Evolutionary conservation across 2,113 vertebrate species (phyloP).

Genomic region (Notothenia coriiceps): DNA sequence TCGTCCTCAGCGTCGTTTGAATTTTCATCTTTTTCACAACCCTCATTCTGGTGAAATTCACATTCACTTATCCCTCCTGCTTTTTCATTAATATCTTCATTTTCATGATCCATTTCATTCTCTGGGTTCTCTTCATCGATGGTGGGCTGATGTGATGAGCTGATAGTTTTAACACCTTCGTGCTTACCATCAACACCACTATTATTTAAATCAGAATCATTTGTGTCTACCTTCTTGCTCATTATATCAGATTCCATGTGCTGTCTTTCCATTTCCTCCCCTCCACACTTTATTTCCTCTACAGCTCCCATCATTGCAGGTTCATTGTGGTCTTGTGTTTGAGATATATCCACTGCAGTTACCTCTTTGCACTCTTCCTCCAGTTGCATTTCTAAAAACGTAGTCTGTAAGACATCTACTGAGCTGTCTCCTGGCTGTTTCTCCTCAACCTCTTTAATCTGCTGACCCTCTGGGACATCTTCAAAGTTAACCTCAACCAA

Average conservation of each 20-base stretch:
- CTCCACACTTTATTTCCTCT: conserved; percentile 31
- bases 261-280: conserved; percentile 35
- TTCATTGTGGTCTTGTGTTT: conserved; percentile 10
- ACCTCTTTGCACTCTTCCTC: conserved; percentile 33
- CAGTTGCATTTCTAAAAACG: conserved; percentile 31
- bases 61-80: conserved; percentile 8
- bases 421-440: conserved; percentile 37
- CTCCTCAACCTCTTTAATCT: conserved; percentile 26
- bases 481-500: conserved; percentile 70
- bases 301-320: conserved; percentile 7
- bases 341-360: background rate
- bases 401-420: conserved; percentile 18
- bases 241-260: background rate
- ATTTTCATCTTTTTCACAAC: conserved; percentile 7
- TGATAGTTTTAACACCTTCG: conserved; percentile 33
- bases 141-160: conserved; percentile 38
- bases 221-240: conserved; percentile 12
- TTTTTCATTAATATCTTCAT: conserved; percentile 11
- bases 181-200: conserved; percentile 45
- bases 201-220: conserved; percentile 35
- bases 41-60: conserved; percentile 16
- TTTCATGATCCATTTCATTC: conserved; percentile 17
- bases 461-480: conserved; percentile 60
- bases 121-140: conserved; percentile 29
- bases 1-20: conserved; percentile 37